phyloP scores from a whole-genome alignment of 64 coral and sea anemone genomes.

The Pocillopora damicornis region DNA sequence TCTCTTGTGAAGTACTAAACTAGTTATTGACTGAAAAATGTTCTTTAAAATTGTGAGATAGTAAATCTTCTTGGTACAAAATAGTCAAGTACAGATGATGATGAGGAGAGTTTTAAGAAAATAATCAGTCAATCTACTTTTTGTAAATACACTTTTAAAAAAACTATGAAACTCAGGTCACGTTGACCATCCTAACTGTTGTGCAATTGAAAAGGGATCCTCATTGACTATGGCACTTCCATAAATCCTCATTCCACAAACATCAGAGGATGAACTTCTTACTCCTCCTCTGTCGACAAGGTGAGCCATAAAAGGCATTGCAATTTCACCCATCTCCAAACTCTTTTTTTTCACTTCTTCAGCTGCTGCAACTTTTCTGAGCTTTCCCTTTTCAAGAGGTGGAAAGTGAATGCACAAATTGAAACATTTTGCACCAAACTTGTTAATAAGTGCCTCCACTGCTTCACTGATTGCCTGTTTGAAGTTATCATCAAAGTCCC shows the following conservation, averaged over 20 bases:
- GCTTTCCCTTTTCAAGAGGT: conserved; percentile 64
- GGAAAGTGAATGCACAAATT: conserved; percentile 77
- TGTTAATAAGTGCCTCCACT: conserved; percentile 29
- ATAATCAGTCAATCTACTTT: neutral
- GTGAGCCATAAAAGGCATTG: conserved; percentile 74
- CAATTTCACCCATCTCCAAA: conserved; percentile 23
- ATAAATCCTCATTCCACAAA: conserved; percentile 80
- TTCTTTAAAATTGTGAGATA: no score
- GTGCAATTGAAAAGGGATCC: conserved; percentile 63
- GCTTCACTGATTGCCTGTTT: conserved; percentile 56
- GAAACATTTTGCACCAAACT: conserved; percentile 53
- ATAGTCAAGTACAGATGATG: no score
- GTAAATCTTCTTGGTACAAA: no score
- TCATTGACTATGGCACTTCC: conserved; percentile 78
- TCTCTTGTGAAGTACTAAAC: no score
- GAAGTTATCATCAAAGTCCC: conserved; percentile 71
- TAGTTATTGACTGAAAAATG: no score
- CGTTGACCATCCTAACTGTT: conserved; percentile 32
- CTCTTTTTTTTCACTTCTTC: conserved; percentile 25
- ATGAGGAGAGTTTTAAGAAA: neutral
- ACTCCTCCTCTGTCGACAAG: conserved; percentile 65
- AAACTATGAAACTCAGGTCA: neutral
- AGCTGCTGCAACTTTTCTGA: neutral
- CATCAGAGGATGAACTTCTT: conserved; percentile 62
- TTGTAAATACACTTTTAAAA: neutral